Evolutionary conservation across 2,888 invertebrate species (phyloP), one percentile per base, ranked within the genome.

Genomic region (Spodoptera exigua): DNA sequence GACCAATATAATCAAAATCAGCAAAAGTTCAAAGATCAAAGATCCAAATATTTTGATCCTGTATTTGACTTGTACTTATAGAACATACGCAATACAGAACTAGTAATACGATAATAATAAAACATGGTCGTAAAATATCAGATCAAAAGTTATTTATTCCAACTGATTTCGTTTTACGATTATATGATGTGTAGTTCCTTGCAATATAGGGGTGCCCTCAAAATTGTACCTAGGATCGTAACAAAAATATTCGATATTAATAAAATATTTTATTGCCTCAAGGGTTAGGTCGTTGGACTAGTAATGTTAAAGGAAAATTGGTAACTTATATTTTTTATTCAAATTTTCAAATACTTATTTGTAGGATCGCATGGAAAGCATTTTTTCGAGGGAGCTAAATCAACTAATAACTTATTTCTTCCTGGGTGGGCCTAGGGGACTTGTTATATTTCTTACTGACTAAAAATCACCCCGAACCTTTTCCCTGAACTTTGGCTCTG

Each of bases 81-180:
- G 17, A 46, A 54, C 32, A 41, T 45, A 21, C 12, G 12, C 4
- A 55, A 32, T 18, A 67, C 37, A 37, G 43, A 59, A 68, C 68
- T 53, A 59, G n/a, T 27, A 27, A 18, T 45, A 17, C 17, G 11
- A 56, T 58, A 73, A 63, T 56, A 68, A 17, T 62, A 70, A 69
- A 67, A 64, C 57, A 74, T 43, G 0, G 43, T 56, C 67, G 35
- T 78, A 78, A 78, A 62, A 61, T 71, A 48, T 65, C 54, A 54
- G 64, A 59, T 68, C 62, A 61, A 75, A 78, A 55, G 56, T 75
- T 68, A 71, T 68, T 63, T 63, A 71, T 75, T 68, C 61, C 56
- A 18, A 51, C 49, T 62, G 66, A 70, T 76, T 76, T 64, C 60
- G 56, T 70, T 78, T 76, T 67, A 76, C 54, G 74, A 74, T 60